Conservation (phyloP, 2,888 invertebrate species). For the Koerneria pararmatus region DNA sequence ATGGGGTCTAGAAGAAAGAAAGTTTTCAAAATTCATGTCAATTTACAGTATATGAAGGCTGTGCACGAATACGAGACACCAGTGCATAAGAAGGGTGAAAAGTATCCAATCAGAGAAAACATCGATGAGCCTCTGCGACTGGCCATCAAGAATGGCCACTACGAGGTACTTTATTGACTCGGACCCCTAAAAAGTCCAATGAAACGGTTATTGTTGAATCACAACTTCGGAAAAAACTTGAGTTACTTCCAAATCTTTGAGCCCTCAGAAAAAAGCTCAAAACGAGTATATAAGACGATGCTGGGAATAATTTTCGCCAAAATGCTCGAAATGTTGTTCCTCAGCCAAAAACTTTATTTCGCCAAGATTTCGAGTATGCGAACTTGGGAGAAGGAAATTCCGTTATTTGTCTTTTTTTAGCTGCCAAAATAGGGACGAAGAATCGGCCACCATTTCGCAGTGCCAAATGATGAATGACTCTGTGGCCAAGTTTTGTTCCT, state of each 20-base stretch:
- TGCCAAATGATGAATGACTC: no score
- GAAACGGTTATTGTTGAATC: no score
- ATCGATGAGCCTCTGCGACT: constrained; percentile 80
- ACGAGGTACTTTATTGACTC: constrained; percentile 15
- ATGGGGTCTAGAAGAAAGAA: not conserved
- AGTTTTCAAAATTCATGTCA: not conserved
- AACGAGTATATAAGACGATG: no score
- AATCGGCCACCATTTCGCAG: no score
- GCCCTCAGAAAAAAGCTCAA: not conserved
- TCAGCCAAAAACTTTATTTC: no score
- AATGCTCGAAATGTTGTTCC: no score
- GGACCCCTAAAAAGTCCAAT: not conserved
- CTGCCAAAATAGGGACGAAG: no score
- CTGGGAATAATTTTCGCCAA: no score
- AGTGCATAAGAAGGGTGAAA: constrained; percentile 30
- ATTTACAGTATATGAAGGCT: constrained; percentile 43
- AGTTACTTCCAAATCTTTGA: not conserved
- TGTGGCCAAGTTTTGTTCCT: no score
- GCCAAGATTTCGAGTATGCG: no score
- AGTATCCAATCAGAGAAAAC: constrained; percentile 53
- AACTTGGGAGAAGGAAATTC: no score
- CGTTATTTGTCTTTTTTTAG: no score
- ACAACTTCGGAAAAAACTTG: not conserved
- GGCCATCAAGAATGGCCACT: constrained; percentile 70
- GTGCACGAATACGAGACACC: constrained; percentile 42